Evolutionary conservation across 2,797 vertebrate genomes (phyloP), one percentile per base, ranked within the genome.

Genomic region (Betta splendens): DNA sequence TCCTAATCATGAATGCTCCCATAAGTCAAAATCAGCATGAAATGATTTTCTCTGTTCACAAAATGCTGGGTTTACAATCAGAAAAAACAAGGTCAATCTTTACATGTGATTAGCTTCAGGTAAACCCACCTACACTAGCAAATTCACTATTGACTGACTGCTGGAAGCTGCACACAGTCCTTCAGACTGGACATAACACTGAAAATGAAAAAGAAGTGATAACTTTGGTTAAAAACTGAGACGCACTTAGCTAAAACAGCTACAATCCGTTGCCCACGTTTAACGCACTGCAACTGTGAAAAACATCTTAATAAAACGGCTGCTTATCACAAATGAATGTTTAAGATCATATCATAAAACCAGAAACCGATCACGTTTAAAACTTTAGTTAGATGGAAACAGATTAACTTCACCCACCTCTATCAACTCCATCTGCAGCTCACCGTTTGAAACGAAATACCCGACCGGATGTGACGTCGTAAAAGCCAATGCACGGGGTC

Each of bases 401-500:
- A 4, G 83, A 85, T 83, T 50, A 0, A 1, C 0, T 5, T 3
- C 0, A 15, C 10, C 0, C 0, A 53, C 59, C 49, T 39, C 2
- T 1, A 10, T 0, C 0, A 1, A 7, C 13, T 0, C 1, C 32
- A 0, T 1, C 31, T 0, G 10, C 1, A 9, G 0, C 1, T 5
- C 10, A 4, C n/a, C n/a, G n/a, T n/a, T n/a, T n/a, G n/a, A 5
- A 50, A 1, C 22, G 40, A 2, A 3, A 2, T 0, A 0, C 0
- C 2, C 1, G 0, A 1, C 59, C 52, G 80, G 78, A 80, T 55
- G 57, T 83, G 76, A 83, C 72, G 73, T 36, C 2, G 0, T 6
- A 1, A 8, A 29, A 13, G 12, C 1, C 0, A 8, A 16, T 5
- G 7, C 1, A 47, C 35, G 9, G 23, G 21, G 11, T 52, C 13